Conservation (phyloP, 2,888 invertebrate species). For the Branchellion lobata region DNA sequence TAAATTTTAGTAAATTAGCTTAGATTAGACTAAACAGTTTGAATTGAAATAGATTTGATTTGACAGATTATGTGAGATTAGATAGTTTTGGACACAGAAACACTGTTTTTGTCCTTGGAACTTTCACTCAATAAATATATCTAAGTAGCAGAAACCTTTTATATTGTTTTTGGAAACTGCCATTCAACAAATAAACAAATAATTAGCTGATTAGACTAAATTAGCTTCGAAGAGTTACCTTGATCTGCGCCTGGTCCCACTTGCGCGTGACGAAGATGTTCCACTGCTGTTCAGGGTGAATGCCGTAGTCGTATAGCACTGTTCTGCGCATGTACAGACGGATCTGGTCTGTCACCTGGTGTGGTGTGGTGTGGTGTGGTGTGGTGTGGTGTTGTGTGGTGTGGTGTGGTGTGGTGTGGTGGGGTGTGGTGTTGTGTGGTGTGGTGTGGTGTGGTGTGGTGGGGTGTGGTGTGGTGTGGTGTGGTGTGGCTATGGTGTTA, state of each 20-base stretch:
- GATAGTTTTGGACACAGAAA: background rate
- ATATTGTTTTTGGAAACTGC: background rate
- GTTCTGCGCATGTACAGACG: slow-evolving; percentile 48
- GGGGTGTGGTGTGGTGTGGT: too few relatives aligned
- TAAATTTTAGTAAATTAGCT: background rate
- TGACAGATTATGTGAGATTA: too few relatives aligned
- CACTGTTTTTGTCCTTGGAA: too few relatives aligned
- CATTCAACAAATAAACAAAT: too few relatives aligned
- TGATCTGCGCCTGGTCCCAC: slow-evolving; percentile 51
- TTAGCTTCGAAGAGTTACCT: too few relatives aligned
- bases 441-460: too few relatives aligned
- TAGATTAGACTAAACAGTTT: background rate
- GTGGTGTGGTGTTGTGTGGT: too few relatives aligned
- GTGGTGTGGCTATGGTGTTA: too few relatives aligned
- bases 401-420: background rate
- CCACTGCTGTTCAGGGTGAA: slow-evolving; percentile 47
- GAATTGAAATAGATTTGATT: background rate
- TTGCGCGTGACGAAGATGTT: slow-evolving; percentile 48
- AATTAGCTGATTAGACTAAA: too few relatives aligned
- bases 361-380: too few relatives aligned
- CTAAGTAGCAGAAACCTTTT: background rate
- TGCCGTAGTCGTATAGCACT: slow-evolving; percentile 49
- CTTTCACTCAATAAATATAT: too few relatives aligned
- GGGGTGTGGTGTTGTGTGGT: background rate
- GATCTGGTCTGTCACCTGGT: slow-evolving; percentile 50